Conservation (phyloP, 2,797 vertebrate species). For the Tinamus major region DNA sequence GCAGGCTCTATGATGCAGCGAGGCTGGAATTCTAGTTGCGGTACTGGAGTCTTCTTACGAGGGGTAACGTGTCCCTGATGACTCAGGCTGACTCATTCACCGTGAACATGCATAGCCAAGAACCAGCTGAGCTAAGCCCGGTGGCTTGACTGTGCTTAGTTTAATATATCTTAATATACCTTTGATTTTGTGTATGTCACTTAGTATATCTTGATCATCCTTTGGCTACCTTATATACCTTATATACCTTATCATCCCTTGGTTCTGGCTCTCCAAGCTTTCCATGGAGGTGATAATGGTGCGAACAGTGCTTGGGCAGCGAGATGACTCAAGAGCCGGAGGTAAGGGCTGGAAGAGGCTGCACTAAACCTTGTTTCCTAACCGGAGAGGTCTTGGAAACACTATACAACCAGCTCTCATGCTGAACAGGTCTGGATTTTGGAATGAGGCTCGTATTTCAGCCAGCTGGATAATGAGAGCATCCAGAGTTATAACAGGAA, state of each 20-base stretch:
- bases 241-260: not conserved
- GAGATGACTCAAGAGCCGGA: not conserved
- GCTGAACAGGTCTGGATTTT: not conserved
- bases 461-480: slow-evolving; percentile 30
- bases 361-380: not conserved
- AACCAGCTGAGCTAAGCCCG: not conserved
- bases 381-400: not conserved
- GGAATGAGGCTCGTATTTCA: not conserved
- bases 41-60: not conserved
- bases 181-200: no score
- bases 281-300: not conserved
- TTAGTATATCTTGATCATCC: no score
- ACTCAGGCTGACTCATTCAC: not conserved
- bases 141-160: not conserved
- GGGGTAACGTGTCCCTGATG: not conserved
- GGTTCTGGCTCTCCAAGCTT: not conserved
- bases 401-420: not conserved
- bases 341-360: not conserved
- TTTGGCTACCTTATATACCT: no score
- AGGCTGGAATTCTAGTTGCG: not conserved
- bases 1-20: fast-evolving
- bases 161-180: no score
- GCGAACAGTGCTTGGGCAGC: not conserved
- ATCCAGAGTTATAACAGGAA: slow-evolving; percentile 34
- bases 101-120: fast-evolving